Evolutionary conservation across 2,113 vertebrate genomes (phyloP).

Genomic region (Gopherus evgoodei): DNA sequence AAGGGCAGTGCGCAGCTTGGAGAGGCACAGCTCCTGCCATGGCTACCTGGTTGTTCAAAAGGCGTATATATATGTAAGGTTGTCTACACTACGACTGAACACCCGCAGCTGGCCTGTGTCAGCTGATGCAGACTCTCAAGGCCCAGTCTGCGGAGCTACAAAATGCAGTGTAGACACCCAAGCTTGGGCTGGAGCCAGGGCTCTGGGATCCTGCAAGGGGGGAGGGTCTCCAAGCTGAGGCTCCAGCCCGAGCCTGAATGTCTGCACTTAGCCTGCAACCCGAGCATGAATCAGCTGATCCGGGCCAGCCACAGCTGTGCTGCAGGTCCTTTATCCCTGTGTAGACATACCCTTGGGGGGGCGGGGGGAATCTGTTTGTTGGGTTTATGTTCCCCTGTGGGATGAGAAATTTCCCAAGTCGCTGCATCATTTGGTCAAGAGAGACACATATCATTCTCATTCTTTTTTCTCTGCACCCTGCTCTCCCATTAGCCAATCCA

Average conservation of each 20-base stretch:
- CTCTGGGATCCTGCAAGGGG: not conserved
- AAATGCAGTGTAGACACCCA: not conserved
- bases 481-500: conserved; percentile 72
- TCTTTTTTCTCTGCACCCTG: conserved; percentile 51
- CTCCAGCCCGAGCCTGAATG: not conserved
- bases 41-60: not conserved
- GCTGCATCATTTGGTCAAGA: conserved; percentile 65
- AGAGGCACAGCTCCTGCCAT: too few species aligned
- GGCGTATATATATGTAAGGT: too few species aligned
- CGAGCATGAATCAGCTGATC: not conserved
- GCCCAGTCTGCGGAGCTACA: not conserved
- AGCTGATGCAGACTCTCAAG: not conserved
- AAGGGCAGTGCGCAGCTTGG: not conserved
- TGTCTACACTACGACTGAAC: not conserved
- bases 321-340: not conserved
- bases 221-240: not conserved
- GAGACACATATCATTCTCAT: conserved; percentile 62
- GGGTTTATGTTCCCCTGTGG: conserved; percentile 9
- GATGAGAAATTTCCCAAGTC: conserved; percentile 55
- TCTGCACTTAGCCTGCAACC: not conserved
- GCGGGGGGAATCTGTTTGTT: conserved; percentile 41
- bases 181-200: too few species aligned
- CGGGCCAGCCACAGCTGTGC: not conserved
- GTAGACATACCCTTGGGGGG: conserved; percentile 14
- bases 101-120: not conserved